Conservation (phyloP, 2,797 vertebrate genomes). For the Podargus strigoides region DNA sequence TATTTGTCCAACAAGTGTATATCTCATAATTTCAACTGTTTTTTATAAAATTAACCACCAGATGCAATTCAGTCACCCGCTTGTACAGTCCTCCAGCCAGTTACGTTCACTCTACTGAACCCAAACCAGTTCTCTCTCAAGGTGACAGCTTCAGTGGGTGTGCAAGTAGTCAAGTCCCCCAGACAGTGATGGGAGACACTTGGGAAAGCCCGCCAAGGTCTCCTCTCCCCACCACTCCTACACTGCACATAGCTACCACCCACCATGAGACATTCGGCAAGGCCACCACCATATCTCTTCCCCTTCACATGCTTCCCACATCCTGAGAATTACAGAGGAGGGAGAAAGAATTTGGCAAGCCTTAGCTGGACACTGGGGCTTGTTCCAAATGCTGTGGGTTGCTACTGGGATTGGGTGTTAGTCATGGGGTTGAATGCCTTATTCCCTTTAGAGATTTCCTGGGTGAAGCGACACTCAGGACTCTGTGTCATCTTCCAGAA, state of each 20-base stretch:
- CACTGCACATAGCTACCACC: neutral
- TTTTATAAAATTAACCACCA: neutral
- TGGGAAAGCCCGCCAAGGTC: neutral
- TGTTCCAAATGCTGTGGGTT: neutral
- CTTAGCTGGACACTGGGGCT: neutral
- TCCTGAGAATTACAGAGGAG: neutral
- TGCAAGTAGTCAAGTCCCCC: neutral
- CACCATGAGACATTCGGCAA: accelerated
- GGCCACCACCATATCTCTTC: neutral
- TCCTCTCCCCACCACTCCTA: neutral
- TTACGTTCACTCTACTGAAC: neutral
- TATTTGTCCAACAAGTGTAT: neutral
- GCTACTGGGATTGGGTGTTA: neutral
- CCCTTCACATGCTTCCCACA: neutral
- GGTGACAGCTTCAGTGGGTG: neutral
- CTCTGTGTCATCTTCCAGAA: neutral
- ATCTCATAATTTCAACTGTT: neutral
- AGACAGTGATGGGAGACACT: neutral
- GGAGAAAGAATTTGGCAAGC: neutral
- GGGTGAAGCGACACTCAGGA: neutral
- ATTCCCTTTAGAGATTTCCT: neutral
- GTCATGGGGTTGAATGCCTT: neutral
- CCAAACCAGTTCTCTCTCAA: neutral
- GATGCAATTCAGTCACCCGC: neutral
- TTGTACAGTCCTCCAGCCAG: neutral